These are phyloP conservation scores for Penelope pileata DNA, from an alignment of 2,113 vertebrate genomes.

Conservation along the genomic window DNA sequence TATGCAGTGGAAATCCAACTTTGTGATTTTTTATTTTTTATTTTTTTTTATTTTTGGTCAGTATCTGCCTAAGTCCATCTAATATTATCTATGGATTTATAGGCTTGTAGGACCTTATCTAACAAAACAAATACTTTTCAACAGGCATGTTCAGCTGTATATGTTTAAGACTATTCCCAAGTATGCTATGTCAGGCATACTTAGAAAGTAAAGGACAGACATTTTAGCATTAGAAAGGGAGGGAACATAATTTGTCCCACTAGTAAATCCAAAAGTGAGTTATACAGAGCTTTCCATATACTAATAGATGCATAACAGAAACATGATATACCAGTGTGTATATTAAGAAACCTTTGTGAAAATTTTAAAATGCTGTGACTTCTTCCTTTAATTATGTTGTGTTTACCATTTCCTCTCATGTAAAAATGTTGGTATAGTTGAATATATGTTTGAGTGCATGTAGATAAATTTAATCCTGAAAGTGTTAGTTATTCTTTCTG, in stretches of 20 bases:
- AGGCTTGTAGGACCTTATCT: background rate
- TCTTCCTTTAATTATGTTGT: background rate
- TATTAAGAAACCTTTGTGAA: background rate
- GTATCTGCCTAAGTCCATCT: background rate
- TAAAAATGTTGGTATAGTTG: background rate
- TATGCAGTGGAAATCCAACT: background rate
- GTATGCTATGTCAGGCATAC: background rate
- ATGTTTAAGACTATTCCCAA: background rate
- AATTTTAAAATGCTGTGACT: background rate
- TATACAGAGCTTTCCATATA: background rate
- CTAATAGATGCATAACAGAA: background rate
- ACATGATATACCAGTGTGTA: accelerated
- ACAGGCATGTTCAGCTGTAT: background rate
- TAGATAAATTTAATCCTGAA: background rate
- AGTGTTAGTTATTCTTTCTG: background rate
- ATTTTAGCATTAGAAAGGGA: background rate
- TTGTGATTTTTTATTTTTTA: background rate
- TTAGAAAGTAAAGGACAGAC: background rate
- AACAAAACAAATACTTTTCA: background rate
- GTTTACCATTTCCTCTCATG: background rate
- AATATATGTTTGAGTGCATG: background rate
- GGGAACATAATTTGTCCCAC: background rate
- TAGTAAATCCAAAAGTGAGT: background rate
- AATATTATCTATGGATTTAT: background rate
- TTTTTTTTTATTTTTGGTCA: background rate